Base-by-base conservation (phyloP, 2,113 vertebrate species). In the Forbesichthys papilliferus region DNA sequence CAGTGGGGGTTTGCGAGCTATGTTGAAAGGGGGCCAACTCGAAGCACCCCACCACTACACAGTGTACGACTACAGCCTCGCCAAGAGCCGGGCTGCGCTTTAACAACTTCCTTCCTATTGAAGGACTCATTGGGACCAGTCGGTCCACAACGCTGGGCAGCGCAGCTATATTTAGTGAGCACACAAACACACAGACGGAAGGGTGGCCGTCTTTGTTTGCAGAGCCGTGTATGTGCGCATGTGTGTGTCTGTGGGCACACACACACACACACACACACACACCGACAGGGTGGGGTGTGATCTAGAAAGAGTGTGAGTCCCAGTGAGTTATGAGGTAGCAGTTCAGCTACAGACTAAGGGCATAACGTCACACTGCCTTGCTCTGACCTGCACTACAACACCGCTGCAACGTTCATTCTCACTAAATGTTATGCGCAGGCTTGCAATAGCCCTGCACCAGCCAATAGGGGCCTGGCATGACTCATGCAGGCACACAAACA, bases 41-140 rank as follows among this genome's bases (percentile, higher is more conserved):
- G 56, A 66, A 66, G 65, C 60, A 64, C 42, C 61, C 68, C 51
- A 51, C 57, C 75, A 75, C 60, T 79, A 27, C 27, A 27, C 27
- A 27, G 84, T 77, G 68, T 77, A 81, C 48, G 64, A 73, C 85
- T 53, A 76, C 68, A 66, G 72, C 82, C 73, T 84, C 58, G 68
- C 75, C 80, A 80, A 80, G 79, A 73, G 52, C 76, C 64, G 88
- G 72, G 66, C 87, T 84, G 75, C 73, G 81, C 85, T 85, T 82
- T 83, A 91, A 94, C 85, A 90, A 85, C 88, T 91, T 85, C 90
- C 84, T 86, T 93, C 89, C 92, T 91, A 80, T 62, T 83, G 59
- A 49, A 69, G 82, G 83, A 87, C 85, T 87, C 74, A 85, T 81
- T 89, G 90, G 91, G 92, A 91, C 83, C 80, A 79, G 75, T 54